These are phyloP conservation scores for Ichneumoninae sp. DNA, from an alignment of 2,888 invertebrate genomes.

Conservation along the genomic window DNA sequence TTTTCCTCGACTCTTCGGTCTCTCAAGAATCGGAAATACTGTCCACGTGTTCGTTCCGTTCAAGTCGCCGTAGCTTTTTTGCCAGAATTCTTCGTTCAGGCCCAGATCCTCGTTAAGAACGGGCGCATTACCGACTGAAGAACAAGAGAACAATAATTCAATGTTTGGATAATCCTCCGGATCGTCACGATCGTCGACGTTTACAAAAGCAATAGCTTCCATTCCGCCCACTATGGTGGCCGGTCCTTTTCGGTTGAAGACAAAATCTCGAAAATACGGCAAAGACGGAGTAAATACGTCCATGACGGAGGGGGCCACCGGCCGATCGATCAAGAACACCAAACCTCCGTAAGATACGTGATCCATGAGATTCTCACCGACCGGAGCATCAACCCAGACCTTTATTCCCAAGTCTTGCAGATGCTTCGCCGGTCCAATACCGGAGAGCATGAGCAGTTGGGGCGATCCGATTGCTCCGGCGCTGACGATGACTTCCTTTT, in stretches of 20 bases:
- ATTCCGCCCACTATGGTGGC: constrained; percentile 86
- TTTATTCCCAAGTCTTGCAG: constrained; percentile 86
- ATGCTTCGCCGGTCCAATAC: constrained; percentile 87
- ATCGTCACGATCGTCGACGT: constrained; percentile 86
- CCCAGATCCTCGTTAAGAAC: constrained; percentile 86
- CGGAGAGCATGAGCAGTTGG: constrained; percentile 94
- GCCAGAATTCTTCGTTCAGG: constrained; percentile 86
- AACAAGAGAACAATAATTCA: constrained; percentile 88
- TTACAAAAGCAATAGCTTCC: constrained; percentile 87
- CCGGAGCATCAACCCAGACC: constrained; percentile 86
- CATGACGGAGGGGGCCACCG: constrained; percentile 74
- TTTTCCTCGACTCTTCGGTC: constrained; percentile 87
- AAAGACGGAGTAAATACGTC: constrained; percentile 65
- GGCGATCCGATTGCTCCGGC: constrained; percentile 96
- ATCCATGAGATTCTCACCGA: constrained; percentile 88
- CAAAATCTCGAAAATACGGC: constrained; percentile 64
- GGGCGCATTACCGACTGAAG: constrained; percentile 86
- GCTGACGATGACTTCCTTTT: constrained; percentile 93
- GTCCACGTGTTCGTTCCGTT: constrained; percentile 82
- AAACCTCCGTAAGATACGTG: constrained; percentile 87
- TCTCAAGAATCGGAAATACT: constrained; percentile 86
- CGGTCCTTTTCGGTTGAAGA: constrained; percentile 84
- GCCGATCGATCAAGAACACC: constrained; percentile 85
- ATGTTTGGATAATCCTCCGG: constrained; percentile 88
- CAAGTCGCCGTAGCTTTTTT: constrained; percentile 86